Evolutionary conservation across 2,888 invertebrate genomes (phyloP).

Genomic region (Acrobasis suavella): DNA sequence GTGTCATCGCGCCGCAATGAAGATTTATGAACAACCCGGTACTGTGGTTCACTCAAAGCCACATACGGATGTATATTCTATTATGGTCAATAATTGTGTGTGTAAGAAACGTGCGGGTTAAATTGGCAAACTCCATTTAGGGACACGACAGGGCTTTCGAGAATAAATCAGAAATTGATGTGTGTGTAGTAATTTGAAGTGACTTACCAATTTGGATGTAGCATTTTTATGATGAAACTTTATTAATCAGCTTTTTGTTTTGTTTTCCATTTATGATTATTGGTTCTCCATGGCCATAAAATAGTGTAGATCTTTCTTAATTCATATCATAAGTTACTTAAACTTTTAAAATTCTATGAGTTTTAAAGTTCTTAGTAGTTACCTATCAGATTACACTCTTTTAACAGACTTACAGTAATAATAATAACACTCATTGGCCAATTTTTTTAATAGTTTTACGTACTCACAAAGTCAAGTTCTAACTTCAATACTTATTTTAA

Average conservation of each 20-base stretch:
- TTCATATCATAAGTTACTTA: no score
- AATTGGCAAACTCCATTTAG: conserved; percentile 22
- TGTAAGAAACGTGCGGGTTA: conserved; percentile 17
- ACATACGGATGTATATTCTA: conserved; percentile 60
- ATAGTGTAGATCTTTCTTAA: no score
- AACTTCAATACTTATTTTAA: not conserved
- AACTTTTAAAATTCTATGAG: no score
- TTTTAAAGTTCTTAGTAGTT: no score
- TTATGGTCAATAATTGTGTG: conserved; percentile 51
- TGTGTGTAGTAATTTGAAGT: conserved; percentile 15
- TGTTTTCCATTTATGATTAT: not conserved
- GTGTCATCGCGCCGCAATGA: conserved; percentile 81
- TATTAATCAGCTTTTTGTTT: not conserved
- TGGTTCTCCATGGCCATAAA: no score
- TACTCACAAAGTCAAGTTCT: no score
- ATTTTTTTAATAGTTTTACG: no score
- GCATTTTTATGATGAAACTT: not conserved
- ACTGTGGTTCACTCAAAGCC: conserved; percentile 61
- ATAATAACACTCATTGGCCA: no score
- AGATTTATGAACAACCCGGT: conserved; percentile 79
- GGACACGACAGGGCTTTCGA: conserved; percentile 10
- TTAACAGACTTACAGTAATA: no score
- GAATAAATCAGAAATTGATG: conserved; percentile 13
- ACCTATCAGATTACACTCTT: no score
- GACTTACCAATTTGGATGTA: conserved; percentile 6